Percentiles rank a stretch among this genome's conserved stretches.
phyloP scores from a whole-genome alignment of 2,113 vertebrate species.

The Hipposideros armiger region DNA sequence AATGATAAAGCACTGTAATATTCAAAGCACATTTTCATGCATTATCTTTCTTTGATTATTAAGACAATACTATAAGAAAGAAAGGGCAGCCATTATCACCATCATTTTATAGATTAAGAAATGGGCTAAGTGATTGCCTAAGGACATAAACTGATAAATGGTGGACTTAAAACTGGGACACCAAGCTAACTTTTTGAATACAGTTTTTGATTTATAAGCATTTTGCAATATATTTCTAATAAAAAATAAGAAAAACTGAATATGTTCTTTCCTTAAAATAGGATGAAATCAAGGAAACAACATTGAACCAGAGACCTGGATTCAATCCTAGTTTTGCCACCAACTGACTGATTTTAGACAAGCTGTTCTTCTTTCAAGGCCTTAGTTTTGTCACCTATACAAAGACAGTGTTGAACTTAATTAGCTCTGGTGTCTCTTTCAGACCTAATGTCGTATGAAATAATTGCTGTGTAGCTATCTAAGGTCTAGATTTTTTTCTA shows the following conservation, averaged over 20 bases:
- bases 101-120: constrained; percentile 21
- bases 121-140: background rate
- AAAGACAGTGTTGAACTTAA: background rate
- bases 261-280: background rate
- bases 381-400: background rate
- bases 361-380: background rate
- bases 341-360: background rate
- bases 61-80: background rate
- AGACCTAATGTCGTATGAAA: background rate
- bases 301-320: background rate
- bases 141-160: background rate
- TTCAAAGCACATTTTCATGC: constrained; percentile 24
- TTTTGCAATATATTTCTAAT: constrained; percentile 46
- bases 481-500: background rate
- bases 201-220: constrained; percentile 37
- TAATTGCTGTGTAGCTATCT: background rate
- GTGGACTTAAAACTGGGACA: constrained; percentile 30
- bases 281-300: background rate
- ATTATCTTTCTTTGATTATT: background rate
- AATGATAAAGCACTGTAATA: constrained; percentile 27
- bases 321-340: background rate
- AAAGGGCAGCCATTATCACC: background rate
- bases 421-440: background rate
- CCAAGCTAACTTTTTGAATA: background rate
- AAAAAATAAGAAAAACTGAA: background rate